These are phyloP conservation scores for Aspidoscelis tigris DNA, from an alignment of 2,113 vertebrate genomes.

Conservation along the genomic window DNA sequence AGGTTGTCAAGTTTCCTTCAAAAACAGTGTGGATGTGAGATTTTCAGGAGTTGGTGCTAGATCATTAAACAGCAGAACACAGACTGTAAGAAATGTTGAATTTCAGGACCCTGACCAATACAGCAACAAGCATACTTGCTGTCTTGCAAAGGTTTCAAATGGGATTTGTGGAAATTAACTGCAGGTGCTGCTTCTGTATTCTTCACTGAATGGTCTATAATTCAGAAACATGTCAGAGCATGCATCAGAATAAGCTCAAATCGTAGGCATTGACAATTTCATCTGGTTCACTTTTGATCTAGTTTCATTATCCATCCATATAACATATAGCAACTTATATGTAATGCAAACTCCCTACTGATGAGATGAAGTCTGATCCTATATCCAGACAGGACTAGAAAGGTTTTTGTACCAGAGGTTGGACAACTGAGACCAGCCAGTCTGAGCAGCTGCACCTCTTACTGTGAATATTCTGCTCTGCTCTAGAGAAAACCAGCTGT, in stretches of 20 bases:
- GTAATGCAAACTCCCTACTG: background rate
- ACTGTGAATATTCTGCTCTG: conserved; percentile 18
- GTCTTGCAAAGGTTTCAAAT: no score
- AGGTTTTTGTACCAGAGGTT: background rate
- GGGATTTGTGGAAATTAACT: background rate
- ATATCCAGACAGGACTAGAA: background rate
- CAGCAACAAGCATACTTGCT: no score
- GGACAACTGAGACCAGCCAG: background rate
- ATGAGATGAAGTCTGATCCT: background rate
- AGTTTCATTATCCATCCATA: background rate
- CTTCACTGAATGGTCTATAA: background rate
- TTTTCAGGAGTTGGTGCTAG: no score
- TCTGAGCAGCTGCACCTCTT: conserved; percentile 8
- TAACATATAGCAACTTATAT: background rate
- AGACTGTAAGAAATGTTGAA: no score
- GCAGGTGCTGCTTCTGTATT: background rate
- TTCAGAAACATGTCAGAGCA: background rate
- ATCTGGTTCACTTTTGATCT: conserved; percentile 5
- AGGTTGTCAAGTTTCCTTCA: no score
- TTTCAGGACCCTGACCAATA: no score
- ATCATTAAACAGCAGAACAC: no score
- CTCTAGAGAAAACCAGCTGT: background rate
- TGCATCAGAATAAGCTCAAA: background rate
- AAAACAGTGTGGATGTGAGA: no score
- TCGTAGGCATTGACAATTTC: background rate